Evolutionary conservation across 2,797 vertebrate genomes (phyloP).

Genomic region (Crenichthys baileyi): DNA sequence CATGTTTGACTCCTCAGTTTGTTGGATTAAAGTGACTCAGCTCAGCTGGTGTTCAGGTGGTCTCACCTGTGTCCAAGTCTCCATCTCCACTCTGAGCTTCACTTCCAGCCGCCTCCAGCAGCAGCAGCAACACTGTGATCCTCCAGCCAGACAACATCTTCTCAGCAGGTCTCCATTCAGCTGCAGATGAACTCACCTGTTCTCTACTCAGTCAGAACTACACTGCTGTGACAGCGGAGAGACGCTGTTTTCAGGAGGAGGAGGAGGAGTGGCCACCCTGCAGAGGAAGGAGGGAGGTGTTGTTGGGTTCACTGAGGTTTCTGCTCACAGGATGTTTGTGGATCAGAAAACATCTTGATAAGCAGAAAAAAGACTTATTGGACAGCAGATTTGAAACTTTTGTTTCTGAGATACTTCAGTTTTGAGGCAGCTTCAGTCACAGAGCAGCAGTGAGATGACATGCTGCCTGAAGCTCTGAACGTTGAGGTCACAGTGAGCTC

Average conservation of each 20-base stretch:
- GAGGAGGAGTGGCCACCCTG: slow-evolving; percentile 18
- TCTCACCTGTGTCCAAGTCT: slow-evolving; percentile 46
- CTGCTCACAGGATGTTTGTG: slow-evolving; percentile 51
- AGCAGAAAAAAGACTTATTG: slow-evolving; percentile 1
- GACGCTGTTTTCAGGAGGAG: slow-evolving; percentile 34
- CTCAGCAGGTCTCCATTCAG: slow-evolving; percentile 1
- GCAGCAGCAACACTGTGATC: slow-evolving; percentile 33
- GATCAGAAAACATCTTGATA: slow-evolving; percentile 37
- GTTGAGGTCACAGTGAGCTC: no score
- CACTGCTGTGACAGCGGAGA: slow-evolving; percentile 4
- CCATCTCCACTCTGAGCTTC: slow-evolving; percentile 69
- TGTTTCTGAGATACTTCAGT: neutral
- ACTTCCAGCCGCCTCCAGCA: slow-evolving; percentile 30
- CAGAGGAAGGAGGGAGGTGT: slow-evolving; percentile 33
- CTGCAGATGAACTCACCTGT: slow-evolving; percentile 11
- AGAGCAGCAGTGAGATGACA: neutral
- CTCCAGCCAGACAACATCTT: slow-evolving; percentile 52
- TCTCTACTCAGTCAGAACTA: neutral
- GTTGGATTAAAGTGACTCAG: neutral
- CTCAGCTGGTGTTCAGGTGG: neutral
- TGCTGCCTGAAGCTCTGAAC: neutral
- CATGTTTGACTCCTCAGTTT: no score
- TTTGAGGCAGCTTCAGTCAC: neutral
- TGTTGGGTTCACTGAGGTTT: neutral
- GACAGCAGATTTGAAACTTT: neutral